These are phyloP conservation scores for Sepiola atlantica DNA, from an alignment of 2,888 invertebrate species.

Conservation along the genomic window DNA sequence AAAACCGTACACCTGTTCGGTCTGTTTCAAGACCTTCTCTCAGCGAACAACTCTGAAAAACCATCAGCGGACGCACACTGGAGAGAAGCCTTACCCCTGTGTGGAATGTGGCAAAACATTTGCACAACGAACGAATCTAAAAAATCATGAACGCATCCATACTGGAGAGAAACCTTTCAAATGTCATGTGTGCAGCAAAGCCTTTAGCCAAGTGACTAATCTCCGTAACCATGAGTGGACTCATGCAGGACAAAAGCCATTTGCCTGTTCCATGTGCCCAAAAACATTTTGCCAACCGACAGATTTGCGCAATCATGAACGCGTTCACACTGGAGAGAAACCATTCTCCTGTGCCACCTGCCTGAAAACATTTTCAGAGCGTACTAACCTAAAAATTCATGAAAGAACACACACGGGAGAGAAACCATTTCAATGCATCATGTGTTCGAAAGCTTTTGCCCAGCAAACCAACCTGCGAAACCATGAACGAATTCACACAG, in stretches of 20 bases:
- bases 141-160: neutral
- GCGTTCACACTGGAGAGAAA: neutral
- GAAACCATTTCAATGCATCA: neutral
- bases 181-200: neutral
- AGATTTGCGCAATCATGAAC: neutral
- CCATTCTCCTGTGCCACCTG: neutral
- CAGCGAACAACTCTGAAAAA: conserved; percentile 32
- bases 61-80: conserved; percentile 35
- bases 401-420: neutral
- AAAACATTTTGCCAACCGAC: neutral
- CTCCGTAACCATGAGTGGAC: neutral
- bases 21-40: conserved; percentile 15
- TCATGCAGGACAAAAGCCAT: neutral
- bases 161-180: neutral
- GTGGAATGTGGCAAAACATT: neutral
- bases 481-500: neutral
- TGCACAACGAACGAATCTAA: neutral
- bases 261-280: neutral
- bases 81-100: neutral
- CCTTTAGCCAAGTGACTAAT: neutral
- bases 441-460: neutral
- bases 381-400: neutral
- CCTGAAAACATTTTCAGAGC: neutral
- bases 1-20: neutral
- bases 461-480: neutral